These are phyloP conservation scores for Melanargia galathea DNA, from an alignment of 2,888 invertebrate genomes.

Conservation along the genomic window DNA sequence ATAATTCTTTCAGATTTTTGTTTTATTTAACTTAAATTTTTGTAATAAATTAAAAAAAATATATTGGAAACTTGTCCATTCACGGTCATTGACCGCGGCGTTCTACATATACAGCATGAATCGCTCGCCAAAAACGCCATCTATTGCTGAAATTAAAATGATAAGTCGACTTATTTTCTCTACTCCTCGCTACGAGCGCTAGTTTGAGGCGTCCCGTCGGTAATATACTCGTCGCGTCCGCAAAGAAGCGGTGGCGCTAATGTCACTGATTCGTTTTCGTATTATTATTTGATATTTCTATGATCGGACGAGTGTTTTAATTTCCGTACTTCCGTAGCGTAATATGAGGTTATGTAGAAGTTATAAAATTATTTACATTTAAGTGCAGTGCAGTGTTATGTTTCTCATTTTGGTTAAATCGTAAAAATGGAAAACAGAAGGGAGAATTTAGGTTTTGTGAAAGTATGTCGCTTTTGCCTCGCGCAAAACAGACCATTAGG, in stretches of 20 bases:
- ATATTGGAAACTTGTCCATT: too few species aligned
- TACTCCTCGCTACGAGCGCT: slow-evolving; percentile 28
- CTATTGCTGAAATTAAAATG: slow-evolving; percentile 42
- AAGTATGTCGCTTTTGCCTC: slow-evolving; percentile 89
- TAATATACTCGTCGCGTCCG: slow-evolving; percentile 26
- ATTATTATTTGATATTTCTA: too few species aligned
- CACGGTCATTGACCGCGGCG: neutral
- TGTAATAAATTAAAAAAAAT: too few species aligned
- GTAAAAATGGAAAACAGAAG: slow-evolving; percentile 83
- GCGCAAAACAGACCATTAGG: slow-evolving; percentile 83
- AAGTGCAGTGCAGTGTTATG: slow-evolving; percentile 2
- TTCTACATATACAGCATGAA: neutral
- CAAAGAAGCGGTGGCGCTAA: slow-evolving; percentile 36
- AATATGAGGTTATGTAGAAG: slow-evolving; percentile 61
- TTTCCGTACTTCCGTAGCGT: slow-evolving; percentile 36
- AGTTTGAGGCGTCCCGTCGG: slow-evolving; percentile 10
- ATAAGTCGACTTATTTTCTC: slow-evolving; percentile 20
- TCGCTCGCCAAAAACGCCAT: slow-evolving; percentile 41
- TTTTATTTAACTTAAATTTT: too few species aligned
- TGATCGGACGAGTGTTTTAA: slow-evolving; percentile 1
- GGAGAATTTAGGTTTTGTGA: slow-evolving; percentile 82
- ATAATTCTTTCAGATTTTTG: too few species aligned
- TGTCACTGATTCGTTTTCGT: slow-evolving; percentile 26
- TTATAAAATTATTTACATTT: slow-evolving; percentile 26
- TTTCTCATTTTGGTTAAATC: slow-evolving; percentile 29